Percentiles rank a stretch among this genome's conserved stretches.
These are phyloP conservation scores for Platygyra sinensis DNA, from an alignment of 64 coral and sea anemone species.

Conservation along the genomic window DNA sequence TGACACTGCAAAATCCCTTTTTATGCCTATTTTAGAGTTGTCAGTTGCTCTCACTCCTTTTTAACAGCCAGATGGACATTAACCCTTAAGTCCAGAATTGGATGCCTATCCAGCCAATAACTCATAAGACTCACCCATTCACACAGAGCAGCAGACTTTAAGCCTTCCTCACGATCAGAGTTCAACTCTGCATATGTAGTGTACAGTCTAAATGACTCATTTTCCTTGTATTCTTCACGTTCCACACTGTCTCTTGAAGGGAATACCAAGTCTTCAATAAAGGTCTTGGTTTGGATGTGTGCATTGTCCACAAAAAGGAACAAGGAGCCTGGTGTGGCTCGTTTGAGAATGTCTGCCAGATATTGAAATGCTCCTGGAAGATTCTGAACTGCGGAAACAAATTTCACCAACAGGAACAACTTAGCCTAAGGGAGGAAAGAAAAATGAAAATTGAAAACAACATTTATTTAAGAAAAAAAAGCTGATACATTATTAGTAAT, in stretches of 20 bases:
- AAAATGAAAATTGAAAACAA: not conserved
- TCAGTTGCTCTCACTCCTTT: conserved; percentile 40
- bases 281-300: conserved; percentile 90
- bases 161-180: conserved; percentile 66
- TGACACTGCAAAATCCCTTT: not conserved
- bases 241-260: conserved; percentile 63
- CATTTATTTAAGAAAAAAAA: not conserved
- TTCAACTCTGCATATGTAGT: conserved; percentile 97
- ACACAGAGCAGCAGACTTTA: conserved; percentile 74
- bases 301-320: conserved; percentile 99
- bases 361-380: conserved; percentile 81
- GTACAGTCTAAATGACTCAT: conserved; percentile 74
- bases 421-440: conserved; percentile 63
- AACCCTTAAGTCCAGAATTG: conserved; percentile 90
- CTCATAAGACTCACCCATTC: conserved; percentile 90
- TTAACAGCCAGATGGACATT: conserved; percentile 91
- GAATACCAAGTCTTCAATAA: conserved; percentile 96
- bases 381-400: conserved; percentile 96
- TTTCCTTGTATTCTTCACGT: conserved; percentile 79
- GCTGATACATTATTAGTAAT: no score
- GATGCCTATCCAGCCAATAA: conserved; percentile 91
- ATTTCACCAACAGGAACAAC: conserved; percentile 88
- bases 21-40: not conserved
- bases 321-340: conserved; percentile 63
- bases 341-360: conserved; percentile 63